phyloP scores from a whole-genome alignment of 53 echinoderm and acorn worm species.

The Echinometra lucunter region DNA sequence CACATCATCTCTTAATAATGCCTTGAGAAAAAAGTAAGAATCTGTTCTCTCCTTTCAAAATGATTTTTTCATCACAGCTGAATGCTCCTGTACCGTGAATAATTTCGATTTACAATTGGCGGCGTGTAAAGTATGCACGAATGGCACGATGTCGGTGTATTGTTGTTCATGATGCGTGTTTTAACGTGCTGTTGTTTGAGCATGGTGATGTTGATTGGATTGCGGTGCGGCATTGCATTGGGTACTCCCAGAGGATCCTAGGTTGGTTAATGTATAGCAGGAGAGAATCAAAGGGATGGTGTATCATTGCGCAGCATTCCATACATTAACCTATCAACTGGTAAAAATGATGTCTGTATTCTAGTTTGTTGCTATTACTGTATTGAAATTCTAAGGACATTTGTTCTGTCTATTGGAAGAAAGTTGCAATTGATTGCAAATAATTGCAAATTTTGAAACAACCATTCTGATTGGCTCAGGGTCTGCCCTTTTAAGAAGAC shows the following conservation, averaged over 20 bases:
- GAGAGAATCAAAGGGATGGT: neutral
- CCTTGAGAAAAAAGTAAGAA: neutral
- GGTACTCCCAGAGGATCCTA: neutral
- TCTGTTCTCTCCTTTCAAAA: neutral
- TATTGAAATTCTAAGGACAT: neutral
- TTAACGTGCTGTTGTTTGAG: neutral
- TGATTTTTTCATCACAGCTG: neutral
- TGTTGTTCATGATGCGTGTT: slow-evolving; percentile 10
- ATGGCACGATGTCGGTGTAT: neutral
- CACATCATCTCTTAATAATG: neutral
- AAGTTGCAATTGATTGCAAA: no score
- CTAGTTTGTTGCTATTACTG: neutral
- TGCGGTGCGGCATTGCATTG: neutral
- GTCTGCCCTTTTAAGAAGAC: no score
- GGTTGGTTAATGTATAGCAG: neutral
- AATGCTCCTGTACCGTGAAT: neutral
- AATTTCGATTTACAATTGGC: neutral
- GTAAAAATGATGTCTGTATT: no score
- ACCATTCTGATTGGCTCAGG: no score
- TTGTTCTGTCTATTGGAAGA: neutral
- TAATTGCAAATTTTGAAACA: no score
- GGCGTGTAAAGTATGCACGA: neutral
- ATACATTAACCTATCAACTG: neutral
- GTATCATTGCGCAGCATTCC: neutral
- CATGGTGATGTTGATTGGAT: neutral